A percentile compares a stretch with the other conserved stretches of the same genome.
phyloP scores from a whole-genome alignment of 2,113 vertebrate species.

The Eonycteris spelaea region DNA sequence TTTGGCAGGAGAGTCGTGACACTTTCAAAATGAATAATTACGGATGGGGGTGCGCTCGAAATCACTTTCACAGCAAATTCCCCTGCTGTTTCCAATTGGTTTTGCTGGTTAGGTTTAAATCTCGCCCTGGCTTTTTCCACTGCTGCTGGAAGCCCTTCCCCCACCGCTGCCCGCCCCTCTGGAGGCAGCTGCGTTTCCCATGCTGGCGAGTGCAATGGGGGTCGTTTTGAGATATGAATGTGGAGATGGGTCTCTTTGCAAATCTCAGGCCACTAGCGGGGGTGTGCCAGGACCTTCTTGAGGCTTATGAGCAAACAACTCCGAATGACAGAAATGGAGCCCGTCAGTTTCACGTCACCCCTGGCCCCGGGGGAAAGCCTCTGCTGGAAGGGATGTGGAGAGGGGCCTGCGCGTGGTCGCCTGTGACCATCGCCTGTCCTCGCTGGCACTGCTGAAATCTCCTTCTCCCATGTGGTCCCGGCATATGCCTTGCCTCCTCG shows the following conservation, averaged over 20 bases:
- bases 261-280: background rate
- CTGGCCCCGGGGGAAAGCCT: background rate
- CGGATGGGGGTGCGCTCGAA: slow-evolving; percentile 30
- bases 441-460: rapidly evolving
- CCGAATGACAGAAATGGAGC: background rate
- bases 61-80: slow-evolving; percentile 34
- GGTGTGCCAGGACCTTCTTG: background rate
- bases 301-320: background rate
- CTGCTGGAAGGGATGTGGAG: rapidly evolving
- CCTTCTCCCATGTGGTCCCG: background rate
- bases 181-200: background rate
- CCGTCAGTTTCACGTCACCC: too few relatives aligned
- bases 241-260: background rate
- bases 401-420: rapidly evolving
- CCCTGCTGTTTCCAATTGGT: slow-evolving; percentile 68
- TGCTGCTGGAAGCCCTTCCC: slow-evolving; percentile 21
- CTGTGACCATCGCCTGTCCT: background rate
- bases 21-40: slow-evolving; percentile 58
- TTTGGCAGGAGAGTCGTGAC: slow-evolving; percentile 66
- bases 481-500: background rate
- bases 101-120: slow-evolving; percentile 50
- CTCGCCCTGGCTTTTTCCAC: slow-evolving; percentile 71
- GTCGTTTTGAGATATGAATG: background rate
- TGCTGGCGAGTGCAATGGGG: rapidly evolving
- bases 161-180: background rate